Conservation (phyloP, 2,113 vertebrate genomes). For the Diglossa brunneiventris region DNA sequence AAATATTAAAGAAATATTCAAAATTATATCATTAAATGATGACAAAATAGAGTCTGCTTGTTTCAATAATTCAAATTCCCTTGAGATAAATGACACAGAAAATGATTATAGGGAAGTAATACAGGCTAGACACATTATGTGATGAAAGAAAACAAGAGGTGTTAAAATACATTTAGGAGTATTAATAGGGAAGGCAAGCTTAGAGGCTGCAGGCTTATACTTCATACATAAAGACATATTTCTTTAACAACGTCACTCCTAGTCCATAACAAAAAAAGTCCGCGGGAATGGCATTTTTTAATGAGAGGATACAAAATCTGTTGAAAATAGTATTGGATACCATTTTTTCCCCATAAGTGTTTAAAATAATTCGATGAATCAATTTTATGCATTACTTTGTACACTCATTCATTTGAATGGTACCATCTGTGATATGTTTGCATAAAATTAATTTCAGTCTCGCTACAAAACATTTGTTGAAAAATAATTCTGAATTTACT, state of each 20-base stretch:
- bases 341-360: neutral
- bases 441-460: neutral
- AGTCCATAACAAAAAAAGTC: neutral
- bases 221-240: neutral
- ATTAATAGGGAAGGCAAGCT: neutral
- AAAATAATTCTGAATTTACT: conserved; percentile 9
- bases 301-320: neutral
- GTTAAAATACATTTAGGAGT: neutral
- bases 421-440: conserved; percentile 4
- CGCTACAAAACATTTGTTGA: neutral
- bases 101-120: neutral
- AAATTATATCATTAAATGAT: neutral
- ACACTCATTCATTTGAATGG: neutral
- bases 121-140: neutral
- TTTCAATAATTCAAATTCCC: neutral
- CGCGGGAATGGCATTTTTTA: neutral
- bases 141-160: neutral
- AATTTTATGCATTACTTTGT: neutral
- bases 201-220: neutral
- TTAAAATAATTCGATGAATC: neutral
- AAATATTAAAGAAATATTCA: neutral
- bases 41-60: neutral
- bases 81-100: neutral
- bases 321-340: neutral
- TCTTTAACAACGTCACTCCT: neutral